Evolutionary conservation across 2,113 vertebrate genomes (phyloP).

Genomic region (Aspidoscelis tigris): DNA sequence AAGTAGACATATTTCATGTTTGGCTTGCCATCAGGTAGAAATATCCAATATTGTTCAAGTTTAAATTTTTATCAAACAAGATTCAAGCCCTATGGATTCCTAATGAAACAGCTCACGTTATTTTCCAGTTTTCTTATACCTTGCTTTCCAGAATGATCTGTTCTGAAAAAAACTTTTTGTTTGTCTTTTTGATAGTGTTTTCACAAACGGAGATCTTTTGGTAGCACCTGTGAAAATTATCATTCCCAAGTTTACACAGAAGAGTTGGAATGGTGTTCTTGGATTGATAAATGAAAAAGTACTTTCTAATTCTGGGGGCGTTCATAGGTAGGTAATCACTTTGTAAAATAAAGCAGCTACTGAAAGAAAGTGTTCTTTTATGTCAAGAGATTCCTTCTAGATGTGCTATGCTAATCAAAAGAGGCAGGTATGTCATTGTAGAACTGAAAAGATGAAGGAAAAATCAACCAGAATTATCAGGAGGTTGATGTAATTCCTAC

Average conservation of each 20-base stretch:
- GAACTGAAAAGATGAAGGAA: too few relatives aligned
- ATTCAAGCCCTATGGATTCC: neutral
- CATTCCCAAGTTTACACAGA: slow-evolving; percentile 76
- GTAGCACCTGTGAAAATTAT: slow-evolving; percentile 72
- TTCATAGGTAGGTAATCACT: slow-evolving; percentile 71
- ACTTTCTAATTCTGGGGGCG: slow-evolving; percentile 70
- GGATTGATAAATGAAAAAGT: slow-evolving; percentile 75
- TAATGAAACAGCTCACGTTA: neutral
- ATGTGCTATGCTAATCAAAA: neutral
- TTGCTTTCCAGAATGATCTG: neutral
- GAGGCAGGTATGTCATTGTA: neutral
- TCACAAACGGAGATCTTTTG: slow-evolving; percentile 77
- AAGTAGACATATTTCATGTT: slow-evolving; percentile 7
- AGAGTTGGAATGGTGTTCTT: slow-evolving; percentile 77
- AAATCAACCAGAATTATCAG: too few relatives aligned
- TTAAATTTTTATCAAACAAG: slow-evolving; percentile 11
- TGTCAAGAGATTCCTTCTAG: neutral
- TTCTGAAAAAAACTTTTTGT: slow-evolving; percentile 36
- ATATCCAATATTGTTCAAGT: neutral
- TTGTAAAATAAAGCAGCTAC: neutral
- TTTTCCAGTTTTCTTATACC: neutral
- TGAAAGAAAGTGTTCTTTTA: neutral
- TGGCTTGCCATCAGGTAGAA: neutral
- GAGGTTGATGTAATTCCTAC: too few relatives aligned
- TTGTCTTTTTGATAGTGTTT: slow-evolving; percentile 69